These are phyloP conservation scores for Hiodon tergisus DNA, from an alignment of 2,113 vertebrate species.

Conservation along the genomic window DNA sequence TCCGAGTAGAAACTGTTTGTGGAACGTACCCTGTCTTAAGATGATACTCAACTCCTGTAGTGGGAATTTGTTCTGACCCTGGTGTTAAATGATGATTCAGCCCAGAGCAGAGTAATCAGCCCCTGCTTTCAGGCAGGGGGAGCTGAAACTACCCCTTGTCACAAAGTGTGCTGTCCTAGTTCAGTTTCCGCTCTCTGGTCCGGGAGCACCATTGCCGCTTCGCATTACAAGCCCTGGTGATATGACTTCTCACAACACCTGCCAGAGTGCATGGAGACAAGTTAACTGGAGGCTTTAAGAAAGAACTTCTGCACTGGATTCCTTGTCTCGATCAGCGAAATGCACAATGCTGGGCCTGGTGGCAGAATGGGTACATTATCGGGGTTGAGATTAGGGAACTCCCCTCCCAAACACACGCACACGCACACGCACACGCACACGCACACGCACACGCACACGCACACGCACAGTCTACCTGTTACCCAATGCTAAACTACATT, in stretches of 20 bases:
- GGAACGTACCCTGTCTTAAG: no score
- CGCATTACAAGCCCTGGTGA: not conserved
- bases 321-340: not conserved
- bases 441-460: not conserved
- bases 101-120: no score
- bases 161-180: no score
- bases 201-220: not conserved
- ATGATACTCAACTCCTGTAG: no score
- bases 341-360: not conserved
- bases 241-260: no score
- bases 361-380: not conserved
- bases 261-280: no score
- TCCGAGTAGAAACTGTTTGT: no score
- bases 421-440: not conserved
- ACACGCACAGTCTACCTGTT: not conserved
- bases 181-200: not conserved
- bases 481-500: conserved; percentile 1
- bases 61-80: no score
- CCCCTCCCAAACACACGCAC: not conserved
- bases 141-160: no score
- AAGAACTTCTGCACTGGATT: not conserved
- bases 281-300: not conserved
- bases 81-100: no score
- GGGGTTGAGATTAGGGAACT: no score
- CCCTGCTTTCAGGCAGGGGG: no score